A percentile compares a stretch with the other conserved stretches of the same genome.
Conservation (phyloP, 2,797 vertebrate genomes). For the Rhinophrynus dorsalis region DNA sequence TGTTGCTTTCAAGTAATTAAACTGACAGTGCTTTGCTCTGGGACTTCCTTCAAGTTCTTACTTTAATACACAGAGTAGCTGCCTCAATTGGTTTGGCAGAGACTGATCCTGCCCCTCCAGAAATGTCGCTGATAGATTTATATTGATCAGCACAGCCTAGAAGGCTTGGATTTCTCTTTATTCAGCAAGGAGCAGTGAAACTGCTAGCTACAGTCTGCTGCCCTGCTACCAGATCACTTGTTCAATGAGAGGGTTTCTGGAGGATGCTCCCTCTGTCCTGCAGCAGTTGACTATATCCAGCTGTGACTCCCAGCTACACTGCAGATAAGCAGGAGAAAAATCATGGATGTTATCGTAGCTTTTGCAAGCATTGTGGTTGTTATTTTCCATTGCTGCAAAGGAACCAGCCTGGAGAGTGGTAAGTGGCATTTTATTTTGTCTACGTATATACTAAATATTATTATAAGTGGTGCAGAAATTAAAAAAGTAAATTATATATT, state of each 20-base stretch:
- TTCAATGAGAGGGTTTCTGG: slow-evolving; percentile 7
- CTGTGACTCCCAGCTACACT: background rate
- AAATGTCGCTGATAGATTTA: slow-evolving; percentile 25
- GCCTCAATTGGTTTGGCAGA: slow-evolving; percentile 36
- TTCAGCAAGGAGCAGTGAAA: background rate
- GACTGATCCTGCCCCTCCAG: slow-evolving; percentile 15
- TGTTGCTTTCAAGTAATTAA: slow-evolving; percentile 49
- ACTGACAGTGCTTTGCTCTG: slow-evolving; percentile 29
- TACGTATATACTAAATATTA: too few species aligned
- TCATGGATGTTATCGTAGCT: slow-evolving; percentile 60
- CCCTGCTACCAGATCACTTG: background rate
- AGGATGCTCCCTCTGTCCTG: background rate
- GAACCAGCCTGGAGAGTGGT: slow-evolving; percentile 59
- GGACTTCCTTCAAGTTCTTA: slow-evolving; percentile 25
- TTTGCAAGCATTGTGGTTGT: slow-evolving; percentile 70
- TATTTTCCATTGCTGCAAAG: slow-evolving; percentile 62
- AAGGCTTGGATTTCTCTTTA: slow-evolving; percentile 4
- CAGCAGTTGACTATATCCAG: slow-evolving; percentile 9
- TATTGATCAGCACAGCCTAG: slow-evolving; percentile 28
- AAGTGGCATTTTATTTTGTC: slow-evolving; percentile 4
- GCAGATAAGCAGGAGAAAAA: background rate
- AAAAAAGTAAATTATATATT: too few species aligned
- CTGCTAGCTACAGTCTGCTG: background rate
- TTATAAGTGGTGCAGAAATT: too few species aligned
- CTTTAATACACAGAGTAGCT: slow-evolving; percentile 18